These are phyloP conservation scores for Steinernema hermaphroditum DNA, from an alignment of 2,888 invertebrate species.

Conservation along the genomic window DNA sequence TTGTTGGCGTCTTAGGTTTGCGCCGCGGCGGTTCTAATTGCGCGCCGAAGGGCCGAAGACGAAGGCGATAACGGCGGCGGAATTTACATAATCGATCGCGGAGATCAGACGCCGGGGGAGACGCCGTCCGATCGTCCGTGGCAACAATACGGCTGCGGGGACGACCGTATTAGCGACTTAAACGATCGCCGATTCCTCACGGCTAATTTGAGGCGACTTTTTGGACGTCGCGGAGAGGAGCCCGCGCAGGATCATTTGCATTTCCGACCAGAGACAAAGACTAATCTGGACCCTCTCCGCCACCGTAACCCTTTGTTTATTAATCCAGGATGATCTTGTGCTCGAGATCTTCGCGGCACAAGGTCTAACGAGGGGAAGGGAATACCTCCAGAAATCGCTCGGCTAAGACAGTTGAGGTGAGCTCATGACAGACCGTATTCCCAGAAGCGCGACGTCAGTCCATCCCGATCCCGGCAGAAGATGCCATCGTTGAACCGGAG, in stretches of 20 bases:
- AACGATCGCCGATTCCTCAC: constrained; percentile 28
- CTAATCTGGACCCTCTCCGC: neutral
- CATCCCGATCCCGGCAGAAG: too few relatives aligned
- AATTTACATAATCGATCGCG: constrained; percentile 28
- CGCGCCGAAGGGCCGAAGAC: neutral
- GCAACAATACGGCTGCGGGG: constrained; percentile 10
- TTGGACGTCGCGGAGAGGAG: neutral
- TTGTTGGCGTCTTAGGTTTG: neutral
- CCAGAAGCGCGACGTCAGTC: too few relatives aligned
- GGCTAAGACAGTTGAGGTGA: too few relatives aligned
- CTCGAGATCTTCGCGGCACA: neutral
- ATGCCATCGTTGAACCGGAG: neutral
- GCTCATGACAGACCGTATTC: too few relatives aligned
- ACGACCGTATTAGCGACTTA: constrained; percentile 15
- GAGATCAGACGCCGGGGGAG: neutral
- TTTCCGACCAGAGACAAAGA: constrained; percentile 1
- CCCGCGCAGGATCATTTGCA: neutral
- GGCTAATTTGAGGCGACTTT: constrained; percentile 26
- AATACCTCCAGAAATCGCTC: too few relatives aligned
- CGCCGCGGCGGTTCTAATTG: neutral
- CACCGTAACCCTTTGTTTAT: neutral
- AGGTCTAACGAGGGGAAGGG: neutral
- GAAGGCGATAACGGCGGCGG: neutral
- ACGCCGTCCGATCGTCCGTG: neutral
- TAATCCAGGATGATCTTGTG: neutral